These are phyloP conservation scores for Phenacoccus solenopsis DNA, from an alignment of 1,140 invertebrate genomes.

Conservation along the genomic window DNA sequence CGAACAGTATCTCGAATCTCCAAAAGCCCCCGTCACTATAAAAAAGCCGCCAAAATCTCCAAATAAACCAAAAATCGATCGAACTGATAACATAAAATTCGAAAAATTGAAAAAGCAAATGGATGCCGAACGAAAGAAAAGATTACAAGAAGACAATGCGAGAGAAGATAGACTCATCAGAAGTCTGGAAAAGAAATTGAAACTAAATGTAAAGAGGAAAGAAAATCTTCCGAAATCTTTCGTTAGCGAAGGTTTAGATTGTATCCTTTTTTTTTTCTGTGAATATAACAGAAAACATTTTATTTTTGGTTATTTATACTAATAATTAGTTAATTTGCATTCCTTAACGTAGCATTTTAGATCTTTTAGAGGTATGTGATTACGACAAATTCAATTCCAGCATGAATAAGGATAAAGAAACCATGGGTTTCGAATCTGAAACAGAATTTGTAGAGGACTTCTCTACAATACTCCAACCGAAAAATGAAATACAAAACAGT, in stretches of 20 bases:
- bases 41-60: not conserved
- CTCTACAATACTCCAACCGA: too few relatives aligned
- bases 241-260: slow-evolving; percentile 68
- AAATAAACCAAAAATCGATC: not conserved
- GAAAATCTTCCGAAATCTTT: slow-evolving; percentile 67
- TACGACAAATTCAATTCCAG: slow-evolving; percentile 49
- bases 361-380: slow-evolving; percentile 68
- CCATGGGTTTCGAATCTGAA: slow-evolving; percentile 37
- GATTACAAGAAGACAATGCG: slow-evolving; percentile 53
- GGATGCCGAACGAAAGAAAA: slow-evolving; percentile 44
- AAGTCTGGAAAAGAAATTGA: slow-evolving; percentile 68
- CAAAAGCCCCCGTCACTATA: not conserved
- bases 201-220: slow-evolving; percentile 61
- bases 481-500: too few relatives aligned
- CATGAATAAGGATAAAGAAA: slow-evolving; percentile 46
- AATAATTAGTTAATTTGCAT: slow-evolving; percentile 13
- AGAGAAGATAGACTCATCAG: slow-evolving; percentile 68
- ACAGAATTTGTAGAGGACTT: not conserved
- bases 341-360: slow-evolving; percentile 34
- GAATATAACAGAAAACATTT: not conserved
- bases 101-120: slow-evolving; percentile 40
- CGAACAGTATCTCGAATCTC: not conserved
- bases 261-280: slow-evolving; percentile 48
- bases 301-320: not conserved
- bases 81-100: slow-evolving; percentile 22